Conservation (phyloP, 2,888 invertebrate genomes). For the Horisme vitalbata region DNA sequence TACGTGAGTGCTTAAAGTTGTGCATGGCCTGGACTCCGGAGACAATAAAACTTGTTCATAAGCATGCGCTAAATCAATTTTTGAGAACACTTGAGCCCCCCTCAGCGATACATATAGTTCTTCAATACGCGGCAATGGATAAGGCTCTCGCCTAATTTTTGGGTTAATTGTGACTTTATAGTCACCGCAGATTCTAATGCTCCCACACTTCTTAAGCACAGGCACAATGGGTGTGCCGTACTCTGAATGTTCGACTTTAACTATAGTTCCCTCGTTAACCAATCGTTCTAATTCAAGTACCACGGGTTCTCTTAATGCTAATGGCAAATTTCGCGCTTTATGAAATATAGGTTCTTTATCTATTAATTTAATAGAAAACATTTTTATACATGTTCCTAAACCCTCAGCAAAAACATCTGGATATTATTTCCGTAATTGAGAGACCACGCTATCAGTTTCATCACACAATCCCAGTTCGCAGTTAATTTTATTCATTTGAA, state of each 20-base stretch:
- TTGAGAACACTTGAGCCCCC: neutral
- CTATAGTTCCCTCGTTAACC: neutral
- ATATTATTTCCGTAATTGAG: too few species aligned
- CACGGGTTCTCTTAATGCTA: neutral
- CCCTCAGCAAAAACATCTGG: too few species aligned
- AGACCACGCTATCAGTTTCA: too few species aligned
- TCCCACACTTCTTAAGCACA: constrained; percentile 28
- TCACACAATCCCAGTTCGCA: too few species aligned
- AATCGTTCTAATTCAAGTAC: neutral
- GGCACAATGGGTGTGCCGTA: constrained; percentile 39
- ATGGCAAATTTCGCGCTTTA: neutral
- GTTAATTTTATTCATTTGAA: too few species aligned
- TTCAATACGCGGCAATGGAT: constrained; percentile 36
- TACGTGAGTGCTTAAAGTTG: neutral
- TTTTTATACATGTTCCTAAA: too few species aligned
- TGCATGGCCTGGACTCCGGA: neutral
- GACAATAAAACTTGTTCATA: neutral
- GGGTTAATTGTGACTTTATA: constrained; percentile 37
- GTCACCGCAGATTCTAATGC: constrained; percentile 35
- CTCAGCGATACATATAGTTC: constrained; percentile 32
- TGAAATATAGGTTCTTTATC: neutral
- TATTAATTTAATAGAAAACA: too few species aligned
- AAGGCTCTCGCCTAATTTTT: constrained; percentile 30
- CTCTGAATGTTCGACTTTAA: constrained; percentile 21
- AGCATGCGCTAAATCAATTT: neutral